phyloP scores from a whole-genome alignment of 2,888 invertebrate species.

The Chymomyza procnemis region DNA sequence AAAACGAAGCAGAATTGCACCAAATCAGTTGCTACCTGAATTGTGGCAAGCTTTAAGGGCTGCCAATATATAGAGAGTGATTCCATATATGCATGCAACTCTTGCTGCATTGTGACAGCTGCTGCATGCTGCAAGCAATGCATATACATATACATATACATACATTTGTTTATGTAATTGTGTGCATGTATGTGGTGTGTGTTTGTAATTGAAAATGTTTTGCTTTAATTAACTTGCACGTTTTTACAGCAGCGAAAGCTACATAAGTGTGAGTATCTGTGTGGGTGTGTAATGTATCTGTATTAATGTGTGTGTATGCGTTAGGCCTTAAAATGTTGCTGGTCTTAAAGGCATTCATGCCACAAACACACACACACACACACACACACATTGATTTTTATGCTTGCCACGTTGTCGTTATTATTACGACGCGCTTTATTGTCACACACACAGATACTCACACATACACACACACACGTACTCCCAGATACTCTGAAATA shows the following conservation, averaged over 20 bases:
- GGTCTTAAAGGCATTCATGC: slow-evolving; percentile 16
- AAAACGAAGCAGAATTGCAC: too few species aligned
- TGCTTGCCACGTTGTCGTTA: slow-evolving; percentile 29
- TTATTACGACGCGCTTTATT: slow-evolving; percentile 68
- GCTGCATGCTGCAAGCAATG: slow-evolving; percentile 24
- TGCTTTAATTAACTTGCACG: slow-evolving; percentile 73
- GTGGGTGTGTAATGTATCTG: neutral
- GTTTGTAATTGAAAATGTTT: slow-evolving; percentile 74
- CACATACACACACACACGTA: neutral
- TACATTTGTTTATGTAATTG: slow-evolving; percentile 2
- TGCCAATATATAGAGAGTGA: too few species aligned
- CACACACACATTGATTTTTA: slow-evolving; percentile 48
- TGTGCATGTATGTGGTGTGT: slow-evolving; percentile 21
- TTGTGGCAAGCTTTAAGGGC: slow-evolving; percentile 34
- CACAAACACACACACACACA: too few species aligned
- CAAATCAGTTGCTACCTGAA: neutral
- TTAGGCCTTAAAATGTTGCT: slow-evolving; percentile 15
- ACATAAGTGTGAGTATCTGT: slow-evolving; percentile 15
- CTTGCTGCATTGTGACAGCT: slow-evolving; percentile 23
- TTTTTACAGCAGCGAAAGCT: slow-evolving; percentile 40
- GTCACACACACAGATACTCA: slow-evolving; percentile 39
- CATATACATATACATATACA: neutral
- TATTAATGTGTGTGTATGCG: neutral
- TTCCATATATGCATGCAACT: too few species aligned
- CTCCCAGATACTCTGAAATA: slow-evolving; percentile 38